Percentiles rank a stretch among this genome's conserved stretches.
phyloP scores from a whole-genome alignment of 1,140 invertebrate species.

The Zaprionus ornatus region DNA sequence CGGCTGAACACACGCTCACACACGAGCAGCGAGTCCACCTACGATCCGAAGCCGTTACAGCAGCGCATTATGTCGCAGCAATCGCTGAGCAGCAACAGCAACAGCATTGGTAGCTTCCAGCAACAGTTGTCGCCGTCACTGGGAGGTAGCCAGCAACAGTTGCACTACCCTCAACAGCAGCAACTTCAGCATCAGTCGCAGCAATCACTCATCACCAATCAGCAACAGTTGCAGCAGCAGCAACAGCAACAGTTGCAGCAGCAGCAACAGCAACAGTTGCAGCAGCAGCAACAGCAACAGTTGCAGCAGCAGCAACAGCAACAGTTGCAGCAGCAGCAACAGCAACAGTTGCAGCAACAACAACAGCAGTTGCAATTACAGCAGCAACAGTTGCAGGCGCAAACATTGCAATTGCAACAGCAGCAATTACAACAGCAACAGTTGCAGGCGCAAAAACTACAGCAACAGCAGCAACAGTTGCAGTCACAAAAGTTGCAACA shows the following conservation, averaged over 20 bases:
- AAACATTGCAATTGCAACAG: neutral
- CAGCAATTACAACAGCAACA: neutral
- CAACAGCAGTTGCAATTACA: neutral
- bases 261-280: conserved; percentile 2
- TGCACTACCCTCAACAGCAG: neutral
- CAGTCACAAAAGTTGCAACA: too few species aligned
- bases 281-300: conserved; percentile 9
- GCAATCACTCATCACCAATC: neutral
- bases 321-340: neutral
- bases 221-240: conserved; percentile 15
- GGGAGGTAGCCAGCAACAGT: neutral
- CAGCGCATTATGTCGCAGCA: conserved; percentile 64
- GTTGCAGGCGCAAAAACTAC: neutral
- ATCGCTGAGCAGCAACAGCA: conserved; percentile 27
- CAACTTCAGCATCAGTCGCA: neutral
- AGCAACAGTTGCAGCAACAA: neutral
- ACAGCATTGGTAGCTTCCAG: neutral
- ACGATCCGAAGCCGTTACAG: conserved; percentile 36
- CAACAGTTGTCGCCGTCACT: neutral
- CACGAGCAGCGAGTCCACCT: conserved; percentile 49
- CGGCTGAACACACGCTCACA: conserved; percentile 55
- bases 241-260: conserved; percentile 51
- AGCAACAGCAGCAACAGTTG: neutral
- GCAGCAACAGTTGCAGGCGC: conserved; percentile 1
- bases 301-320: conserved; percentile 35